These are phyloP conservation scores for Metopolophium dirhodum DNA, from an alignment of 1,140 invertebrate genomes.

Conservation along the genomic window DNA sequence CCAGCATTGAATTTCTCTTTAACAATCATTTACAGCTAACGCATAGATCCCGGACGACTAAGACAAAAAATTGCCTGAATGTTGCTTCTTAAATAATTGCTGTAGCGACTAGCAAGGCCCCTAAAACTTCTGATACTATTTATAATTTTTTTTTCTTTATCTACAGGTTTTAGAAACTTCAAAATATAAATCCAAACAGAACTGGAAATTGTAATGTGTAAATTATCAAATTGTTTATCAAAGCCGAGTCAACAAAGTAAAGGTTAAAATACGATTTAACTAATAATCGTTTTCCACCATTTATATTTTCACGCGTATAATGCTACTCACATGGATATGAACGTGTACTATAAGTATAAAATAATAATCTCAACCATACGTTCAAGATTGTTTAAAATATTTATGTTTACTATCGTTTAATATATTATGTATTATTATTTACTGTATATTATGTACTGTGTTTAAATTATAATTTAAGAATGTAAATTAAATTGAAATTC, in stretches of 20 bases:
- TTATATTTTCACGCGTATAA: slow-evolving; percentile 85
- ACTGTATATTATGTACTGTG: background rate
- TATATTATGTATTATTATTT: background rate
- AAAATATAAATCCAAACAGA: slow-evolving; percentile 67
- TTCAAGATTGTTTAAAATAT: background rate
- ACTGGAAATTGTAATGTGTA: slow-evolving; percentile 74
- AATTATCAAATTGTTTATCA: slow-evolving; percentile 74
- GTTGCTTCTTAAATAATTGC: no score
- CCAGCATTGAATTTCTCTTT: no score
- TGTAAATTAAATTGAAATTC: background rate
- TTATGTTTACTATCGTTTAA: background rate
- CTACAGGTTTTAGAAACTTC: slow-evolving; percentile 74
- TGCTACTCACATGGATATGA: slow-evolving; percentile 78
- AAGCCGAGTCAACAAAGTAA: slow-evolving; percentile 69
- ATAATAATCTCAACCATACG: background rate
- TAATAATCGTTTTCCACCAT: slow-evolving; percentile 77
- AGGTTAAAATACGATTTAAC: slow-evolving; percentile 76
- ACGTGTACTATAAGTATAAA: slow-evolving; percentile 60
- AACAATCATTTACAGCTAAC: no score
- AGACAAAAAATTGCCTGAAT: no score
- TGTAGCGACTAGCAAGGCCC: no score
- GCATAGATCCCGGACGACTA: no score
- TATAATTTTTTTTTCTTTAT: slow-evolving; percentile 59
- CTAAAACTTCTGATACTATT: background rate
- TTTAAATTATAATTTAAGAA: background rate